Conservation (phyloP, 2,888 invertebrate genomes). For the Lutraria lutraria region DNA sequence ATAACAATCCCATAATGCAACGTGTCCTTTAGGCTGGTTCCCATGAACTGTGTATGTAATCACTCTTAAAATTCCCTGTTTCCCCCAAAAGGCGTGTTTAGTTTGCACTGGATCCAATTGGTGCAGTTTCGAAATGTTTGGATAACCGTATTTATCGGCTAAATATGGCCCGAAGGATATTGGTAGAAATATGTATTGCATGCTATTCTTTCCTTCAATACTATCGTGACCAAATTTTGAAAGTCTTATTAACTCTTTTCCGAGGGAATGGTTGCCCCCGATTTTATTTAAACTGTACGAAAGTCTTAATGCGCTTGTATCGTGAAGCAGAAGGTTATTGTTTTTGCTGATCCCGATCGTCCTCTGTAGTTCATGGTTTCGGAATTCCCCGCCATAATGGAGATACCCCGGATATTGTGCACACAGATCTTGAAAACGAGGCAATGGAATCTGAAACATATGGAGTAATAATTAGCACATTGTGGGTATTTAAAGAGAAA, state of each 20-base stretch:
- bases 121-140: constrained; percentile 81
- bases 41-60: constrained; percentile 83
- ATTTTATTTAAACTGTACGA: constrained; percentile 83
- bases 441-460: constrained; percentile 80
- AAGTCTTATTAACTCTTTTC: constrained; percentile 79
- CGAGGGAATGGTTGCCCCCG: constrained; percentile 83
- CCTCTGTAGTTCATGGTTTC: constrained; percentile 79
- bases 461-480: too few species aligned
- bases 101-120: constrained; percentile 78
- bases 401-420: constrained; percentile 83
- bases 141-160: constrained; percentile 85
- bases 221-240: constrained; percentile 84
- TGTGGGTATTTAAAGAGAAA: too few species aligned
- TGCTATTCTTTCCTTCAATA: constrained; percentile 78
- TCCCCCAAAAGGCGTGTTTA: constrained; percentile 82
- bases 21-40: constrained; percentile 83
- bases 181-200: constrained; percentile 84
- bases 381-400: constrained; percentile 81
- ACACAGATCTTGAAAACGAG: constrained; percentile 80
- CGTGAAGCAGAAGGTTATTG: constrained; percentile 78
- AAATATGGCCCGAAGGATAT: constrained; percentile 85
- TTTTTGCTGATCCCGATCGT: constrained; percentile 74
- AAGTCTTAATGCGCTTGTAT: constrained; percentile 84
- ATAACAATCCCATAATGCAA: constrained; percentile 86
- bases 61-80: constrained; percentile 84